These are phyloP conservation scores for Oscheius sp. DNA, from an alignment of 2,888 invertebrate genomes.

Conservation along the genomic window DNA sequence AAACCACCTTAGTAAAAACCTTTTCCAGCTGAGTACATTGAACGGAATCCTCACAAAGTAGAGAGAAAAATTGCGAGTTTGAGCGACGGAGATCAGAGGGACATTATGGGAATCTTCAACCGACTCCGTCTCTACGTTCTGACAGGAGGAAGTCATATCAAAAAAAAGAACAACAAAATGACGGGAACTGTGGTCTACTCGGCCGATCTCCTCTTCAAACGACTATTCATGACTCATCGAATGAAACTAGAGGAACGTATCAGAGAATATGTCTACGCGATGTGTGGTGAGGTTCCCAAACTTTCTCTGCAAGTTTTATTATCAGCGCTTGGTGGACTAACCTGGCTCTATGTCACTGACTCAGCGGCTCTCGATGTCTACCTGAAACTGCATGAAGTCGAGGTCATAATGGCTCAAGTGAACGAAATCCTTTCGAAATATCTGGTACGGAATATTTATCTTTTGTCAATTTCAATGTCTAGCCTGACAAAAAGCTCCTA, in stretches of 20 bases:
- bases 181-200: slow-evolving; percentile 9
- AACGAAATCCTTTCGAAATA: slow-evolving; percentile 1
- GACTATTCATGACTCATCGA: slow-evolving; percentile 1
- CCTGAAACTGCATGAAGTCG: not conserved
- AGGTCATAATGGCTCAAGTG: slow-evolving; percentile 1
- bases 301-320: not conserved
- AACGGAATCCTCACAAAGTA: not conserved
- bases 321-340: slow-evolving; percentile 9
- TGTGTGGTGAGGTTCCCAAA: not conserved
- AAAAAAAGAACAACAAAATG: not conserved
- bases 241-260: slow-evolving; percentile 3
- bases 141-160: slow-evolving; percentile 12
- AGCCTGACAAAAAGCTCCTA: not conserved
- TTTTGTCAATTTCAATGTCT: not conserved
- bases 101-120: slow-evolving; percentile 19
- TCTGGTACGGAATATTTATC: not conserved
- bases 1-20: not conserved
- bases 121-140: slow-evolving; percentile 9
- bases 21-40: not conserved
- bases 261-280: slow-evolving; percentile 5
- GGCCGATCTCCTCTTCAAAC: slow-evolving; percentile 24
- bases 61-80: not conserved
- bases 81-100: slow-evolving; percentile 1
- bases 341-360: not conserved
- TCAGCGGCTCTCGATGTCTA: not conserved